Percentiles rank a stretch among this genome's conserved stretches.
Evolutionary conservation across 2,888 invertebrate species (phyloP).

Genomic region (Myopa tessellatipennis): DNA sequence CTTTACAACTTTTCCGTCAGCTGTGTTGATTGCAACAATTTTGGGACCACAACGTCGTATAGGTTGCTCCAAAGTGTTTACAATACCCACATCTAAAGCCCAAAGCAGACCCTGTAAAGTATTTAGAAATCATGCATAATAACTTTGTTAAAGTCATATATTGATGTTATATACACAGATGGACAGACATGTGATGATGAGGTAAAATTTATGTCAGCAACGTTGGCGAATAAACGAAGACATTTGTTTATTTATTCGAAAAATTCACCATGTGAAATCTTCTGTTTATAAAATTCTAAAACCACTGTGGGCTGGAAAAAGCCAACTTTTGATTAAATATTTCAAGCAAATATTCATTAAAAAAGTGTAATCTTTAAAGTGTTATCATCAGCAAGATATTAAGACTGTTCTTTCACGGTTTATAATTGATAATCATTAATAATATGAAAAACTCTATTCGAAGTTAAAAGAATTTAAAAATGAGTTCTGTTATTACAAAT

Average conservation of each 20-base stretch:
- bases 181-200: neutral
- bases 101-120: conserved; percentile 70
- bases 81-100: conserved; percentile 73
- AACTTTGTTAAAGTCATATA: neutral
- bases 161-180: neutral
- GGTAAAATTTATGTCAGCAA: conserved; percentile 7
- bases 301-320: too few relatives aligned
- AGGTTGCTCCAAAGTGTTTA: conserved; percentile 72
- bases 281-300: too few relatives aligned
- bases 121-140: neutral
- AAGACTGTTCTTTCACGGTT: too few relatives aligned
- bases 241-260: neutral
- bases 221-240: neutral
- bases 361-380: too few relatives aligned
- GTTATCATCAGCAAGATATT: too few relatives aligned
- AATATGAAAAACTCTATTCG: too few relatives aligned
- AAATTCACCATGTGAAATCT: too few relatives aligned
- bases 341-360: too few relatives aligned
- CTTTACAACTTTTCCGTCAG: conserved; percentile 72
- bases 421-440: too few relatives aligned
- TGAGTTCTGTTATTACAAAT: too few relatives aligned
- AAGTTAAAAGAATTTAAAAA: too few relatives aligned
- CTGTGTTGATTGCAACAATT: conserved; percentile 72
- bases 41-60: conserved; percentile 73
- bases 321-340: too few relatives aligned